A percentile compares a stretch with the other conserved stretches of the same genome.
These are phyloP conservation scores for Galago senegalensis DNA, from an alignment of 2,797 vertebrate species.

Conservation along the genomic window DNA sequence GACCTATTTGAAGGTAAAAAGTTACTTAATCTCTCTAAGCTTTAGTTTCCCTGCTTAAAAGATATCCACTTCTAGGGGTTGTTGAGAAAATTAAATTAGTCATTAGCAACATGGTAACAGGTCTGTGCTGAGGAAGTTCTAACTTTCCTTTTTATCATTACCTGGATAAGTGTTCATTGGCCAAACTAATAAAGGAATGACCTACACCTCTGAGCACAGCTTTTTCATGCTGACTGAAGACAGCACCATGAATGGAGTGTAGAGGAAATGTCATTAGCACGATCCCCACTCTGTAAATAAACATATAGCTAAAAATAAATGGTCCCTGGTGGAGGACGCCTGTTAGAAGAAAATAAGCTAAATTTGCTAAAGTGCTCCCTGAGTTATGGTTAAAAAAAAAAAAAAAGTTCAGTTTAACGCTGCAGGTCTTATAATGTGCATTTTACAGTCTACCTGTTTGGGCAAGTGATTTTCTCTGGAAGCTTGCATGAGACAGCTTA, in stretches of 20 bases:
- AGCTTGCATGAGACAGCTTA: constrained; percentile 88
- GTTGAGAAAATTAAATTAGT: constrained; percentile 23
- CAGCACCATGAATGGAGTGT: background rate
- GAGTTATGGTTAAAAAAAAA: background rate
- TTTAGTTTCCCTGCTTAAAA: constrained; percentile 37
- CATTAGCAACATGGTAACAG: background rate
- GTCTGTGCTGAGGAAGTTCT: background rate
- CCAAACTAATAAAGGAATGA: background rate
- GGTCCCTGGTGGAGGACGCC: background rate
- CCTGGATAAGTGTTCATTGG: background rate
- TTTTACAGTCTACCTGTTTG: constrained; percentile 84
- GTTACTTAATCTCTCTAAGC: background rate
- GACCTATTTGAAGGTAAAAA: background rate
- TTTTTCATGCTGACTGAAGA: background rate
- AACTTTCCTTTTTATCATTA: constrained; percentile 6
- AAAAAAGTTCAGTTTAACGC: constrained; percentile 56
- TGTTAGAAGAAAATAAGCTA: constrained; percentile 21
- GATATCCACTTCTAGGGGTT: background rate
- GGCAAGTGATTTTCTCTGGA: constrained; percentile 81
- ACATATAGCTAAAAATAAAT: constrained; percentile 43
- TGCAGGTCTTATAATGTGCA: constrained; percentile 74
- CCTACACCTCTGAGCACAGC: background rate
- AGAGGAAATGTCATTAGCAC: background rate
- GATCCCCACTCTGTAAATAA: constrained; percentile 42
- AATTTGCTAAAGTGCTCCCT: background rate